Evolutionary conservation across 2,113 vertebrate genomes (phyloP).

Genomic region (Circaetus cinerascens): DNA sequence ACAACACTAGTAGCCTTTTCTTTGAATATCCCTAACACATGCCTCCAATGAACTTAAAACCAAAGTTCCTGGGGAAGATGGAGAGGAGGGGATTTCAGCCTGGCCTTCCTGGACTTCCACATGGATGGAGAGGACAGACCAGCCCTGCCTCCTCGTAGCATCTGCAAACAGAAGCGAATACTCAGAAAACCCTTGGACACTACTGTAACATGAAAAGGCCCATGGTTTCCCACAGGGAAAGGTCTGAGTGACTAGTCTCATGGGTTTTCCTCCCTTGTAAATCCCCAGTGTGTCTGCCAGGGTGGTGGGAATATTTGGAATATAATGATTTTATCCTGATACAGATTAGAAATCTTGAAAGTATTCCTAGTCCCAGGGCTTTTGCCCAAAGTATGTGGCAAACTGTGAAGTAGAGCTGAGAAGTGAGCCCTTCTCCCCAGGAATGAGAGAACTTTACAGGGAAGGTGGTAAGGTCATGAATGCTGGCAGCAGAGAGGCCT

Average conservation of each 20-base stretch:
- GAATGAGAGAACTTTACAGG: not conserved
- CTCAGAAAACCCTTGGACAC: not conserved
- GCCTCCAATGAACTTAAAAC: not conserved
- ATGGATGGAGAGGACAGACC: not conserved
- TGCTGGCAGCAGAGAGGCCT: not conserved
- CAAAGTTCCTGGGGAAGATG: not conserved
- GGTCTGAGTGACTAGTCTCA: not conserved
- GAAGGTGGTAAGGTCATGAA: not conserved
- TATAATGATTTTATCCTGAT: not conserved
- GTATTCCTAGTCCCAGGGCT: not conserved
- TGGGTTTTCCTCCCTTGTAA: not conserved
- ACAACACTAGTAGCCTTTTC: not conserved
- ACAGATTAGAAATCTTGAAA: not conserved
- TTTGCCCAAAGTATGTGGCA: not conserved
- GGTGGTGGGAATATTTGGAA: not conserved
- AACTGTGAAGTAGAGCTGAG: not conserved
- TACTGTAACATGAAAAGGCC: not conserved
- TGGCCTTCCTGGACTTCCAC: not conserved
- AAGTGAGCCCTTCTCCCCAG: not conserved
- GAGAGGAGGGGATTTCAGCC: not conserved
- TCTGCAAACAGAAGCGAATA: not conserved
- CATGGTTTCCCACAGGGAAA: not conserved
- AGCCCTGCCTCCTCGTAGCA: not conserved
- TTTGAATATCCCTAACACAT: not conserved
- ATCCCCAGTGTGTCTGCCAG: not conserved